Conservation (phyloP, 2,113 vertebrate genomes). For the Thalassoma bifasciatum region DNA sequence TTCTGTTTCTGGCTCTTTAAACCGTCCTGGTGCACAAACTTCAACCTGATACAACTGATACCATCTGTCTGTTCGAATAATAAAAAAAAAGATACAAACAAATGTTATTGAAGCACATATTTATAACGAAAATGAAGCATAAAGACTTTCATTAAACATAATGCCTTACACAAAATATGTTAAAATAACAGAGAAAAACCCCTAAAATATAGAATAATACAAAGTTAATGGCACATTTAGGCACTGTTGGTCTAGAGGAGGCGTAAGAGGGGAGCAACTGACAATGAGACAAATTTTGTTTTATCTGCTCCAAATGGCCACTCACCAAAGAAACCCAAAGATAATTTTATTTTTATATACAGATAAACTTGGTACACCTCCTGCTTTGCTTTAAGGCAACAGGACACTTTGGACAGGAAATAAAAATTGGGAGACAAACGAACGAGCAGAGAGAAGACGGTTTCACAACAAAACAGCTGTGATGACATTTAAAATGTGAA, state of each 20-base stretch:
- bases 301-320: not conserved
- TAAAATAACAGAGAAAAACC: conserved; percentile 19
- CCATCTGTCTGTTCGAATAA: not conserved
- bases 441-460: too few relatives aligned
- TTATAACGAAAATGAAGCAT: not conserved
- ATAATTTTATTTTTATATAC: not conserved
- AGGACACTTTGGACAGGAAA: not conserved
- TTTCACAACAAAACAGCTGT: too few relatives aligned
- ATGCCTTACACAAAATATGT: not conserved
- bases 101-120: not conserved
- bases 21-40: not conserved
- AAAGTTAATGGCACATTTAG: conserved; percentile 29
- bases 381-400: not conserved
- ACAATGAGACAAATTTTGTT: not conserved
- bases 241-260: conserved; percentile 54
- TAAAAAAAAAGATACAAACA: too few relatives aligned
- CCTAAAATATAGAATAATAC: not conserved
- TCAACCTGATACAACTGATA: not conserved
- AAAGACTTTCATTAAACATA: conserved; percentile 7
- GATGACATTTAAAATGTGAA: not conserved
- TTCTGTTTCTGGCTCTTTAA: not conserved
- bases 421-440: not conserved
- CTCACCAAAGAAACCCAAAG: not conserved
- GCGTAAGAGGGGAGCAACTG: not conserved
- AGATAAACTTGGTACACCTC: conserved; percentile 10